Evolutionary conservation across 2,888 invertebrate genomes (phyloP).

Genomic region (Laspeyria flexula): DNA sequence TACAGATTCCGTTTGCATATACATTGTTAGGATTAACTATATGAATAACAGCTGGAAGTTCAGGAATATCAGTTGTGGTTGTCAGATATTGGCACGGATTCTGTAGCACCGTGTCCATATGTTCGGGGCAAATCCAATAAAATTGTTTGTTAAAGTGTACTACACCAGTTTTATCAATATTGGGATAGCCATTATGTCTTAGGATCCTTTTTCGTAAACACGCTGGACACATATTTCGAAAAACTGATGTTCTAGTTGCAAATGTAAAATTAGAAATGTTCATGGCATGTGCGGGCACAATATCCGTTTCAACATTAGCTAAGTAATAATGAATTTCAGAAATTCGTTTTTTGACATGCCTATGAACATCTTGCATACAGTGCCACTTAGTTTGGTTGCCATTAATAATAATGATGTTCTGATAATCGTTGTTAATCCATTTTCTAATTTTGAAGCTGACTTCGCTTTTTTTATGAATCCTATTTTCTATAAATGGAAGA

Average conservation of each 20-base stretch:
- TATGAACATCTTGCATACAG: slow-evolving; percentile 75
- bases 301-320: slow-evolving; percentile 71
- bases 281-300: slow-evolving; percentile 82
- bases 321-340: slow-evolving; percentile 83
- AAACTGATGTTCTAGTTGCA: slow-evolving; percentile 75
- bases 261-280: slow-evolving; percentile 86
- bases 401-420: slow-evolving; percentile 81
- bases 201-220: slow-evolving; percentile 78
- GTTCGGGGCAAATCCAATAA: slow-evolving; percentile 87
- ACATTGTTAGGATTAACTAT: slow-evolving; percentile 68
- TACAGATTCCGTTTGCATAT: slow-evolving; percentile 86
- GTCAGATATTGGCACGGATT: slow-evolving; percentile 72
- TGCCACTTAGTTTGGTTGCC: slow-evolving; percentile 85
- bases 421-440: slow-evolving; percentile 84
- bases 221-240: slow-evolving; percentile 85
- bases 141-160: slow-evolving; percentile 83
- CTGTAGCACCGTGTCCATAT: slow-evolving; percentile 76
- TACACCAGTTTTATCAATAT: slow-evolving; percentile 82
- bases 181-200: slow-evolving; percentile 71
- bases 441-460: slow-evolving; percentile 63
- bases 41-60: slow-evolving; percentile 79
- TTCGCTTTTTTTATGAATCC: slow-evolving; percentile 73
- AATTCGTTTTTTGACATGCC: slow-evolving; percentile 64
- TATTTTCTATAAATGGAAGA: slow-evolving; percentile 67
- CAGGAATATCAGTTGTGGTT: slow-evolving; percentile 66